These are phyloP conservation scores for Anolis apletophallus DNA, from an alignment of 2,797 vertebrate genomes.

Conservation along the genomic window DNA sequence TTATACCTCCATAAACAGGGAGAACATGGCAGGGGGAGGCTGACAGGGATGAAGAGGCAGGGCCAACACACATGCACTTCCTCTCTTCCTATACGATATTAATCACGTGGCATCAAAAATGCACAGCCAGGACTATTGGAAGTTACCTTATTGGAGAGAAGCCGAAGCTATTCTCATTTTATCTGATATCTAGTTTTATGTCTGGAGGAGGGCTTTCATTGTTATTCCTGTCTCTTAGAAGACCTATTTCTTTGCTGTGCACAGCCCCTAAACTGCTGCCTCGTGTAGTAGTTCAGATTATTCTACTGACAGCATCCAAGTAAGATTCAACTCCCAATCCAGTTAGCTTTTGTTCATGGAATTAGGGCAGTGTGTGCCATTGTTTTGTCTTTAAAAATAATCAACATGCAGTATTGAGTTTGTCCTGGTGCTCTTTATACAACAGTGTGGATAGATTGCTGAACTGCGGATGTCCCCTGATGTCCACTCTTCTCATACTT, in stretches of 20 bases:
- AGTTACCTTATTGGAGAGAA: neutral
- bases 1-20: neutral
- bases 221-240: neutral
- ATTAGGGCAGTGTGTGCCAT: neutral
- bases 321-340: neutral
- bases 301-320: neutral
- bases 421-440: neutral
- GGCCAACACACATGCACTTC: neutral
- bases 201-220: neutral
- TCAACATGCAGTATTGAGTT: neutral
- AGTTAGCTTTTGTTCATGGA: neutral
- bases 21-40: neutral
- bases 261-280: too few species aligned
- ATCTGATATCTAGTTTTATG: neutral
- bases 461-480: neutral
- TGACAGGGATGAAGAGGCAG: neutral
- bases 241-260: too few species aligned
- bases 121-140: neutral
- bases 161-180: too few species aligned
- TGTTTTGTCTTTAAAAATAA: neutral
- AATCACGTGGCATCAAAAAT: neutral
- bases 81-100: neutral
- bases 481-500: constrained; percentile 9
- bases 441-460: neutral
- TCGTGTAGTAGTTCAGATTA: neutral